Base-by-base conservation (phyloP, 2,888 invertebrate genomes). In the Trichacis sp. region DNA sequence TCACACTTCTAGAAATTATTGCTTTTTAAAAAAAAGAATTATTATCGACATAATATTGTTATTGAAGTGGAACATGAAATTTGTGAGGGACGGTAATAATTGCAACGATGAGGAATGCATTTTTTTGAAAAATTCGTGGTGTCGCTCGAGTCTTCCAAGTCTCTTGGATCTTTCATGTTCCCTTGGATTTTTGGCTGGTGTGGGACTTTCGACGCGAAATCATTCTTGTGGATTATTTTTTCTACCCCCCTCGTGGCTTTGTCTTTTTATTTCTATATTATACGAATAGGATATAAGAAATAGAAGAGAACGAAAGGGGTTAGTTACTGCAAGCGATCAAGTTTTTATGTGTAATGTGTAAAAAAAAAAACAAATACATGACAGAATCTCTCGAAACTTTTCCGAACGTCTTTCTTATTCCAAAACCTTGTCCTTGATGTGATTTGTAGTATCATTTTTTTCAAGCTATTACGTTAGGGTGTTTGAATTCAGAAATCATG, bases 331-430 rank as follows among this genome's bases (percentile, higher is more conserved):
- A 61, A 40, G 61, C 57, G 57, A 54, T 57, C 57, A 65, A 65
- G 65, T 66, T 66, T 66, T 60, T 60, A 66, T 61, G 65, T 61
- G 65, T 66, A 66, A 66, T 61, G 57, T 61, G 54, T 61, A 61
- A 56, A 51, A 61, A 64, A 40, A 64, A 14, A 46, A 46, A 59
- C 40, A 46, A 57, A 66, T 66, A 66, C 66, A 66, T 66, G 66
- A 61, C 58, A 58, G 62, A 66, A 66, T 66, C 62, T 62, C 66
- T 66, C 55, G 55, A 66, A 66, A 58, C 57, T 65, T 65, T 65
- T 65, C 14, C n/a, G 33, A 33, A 2, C 2, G 11, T n/a, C 11
- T 11, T 33, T 33, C n/a, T 33, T 9, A 33, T 33, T 33, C 33
- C 33, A n/a, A 33, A n/a, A 33, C n/a, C 33, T 33, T 33, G 33